phyloP scores from a whole-genome alignment of 2,113 vertebrate species.

The Pipa parva region DNA sequence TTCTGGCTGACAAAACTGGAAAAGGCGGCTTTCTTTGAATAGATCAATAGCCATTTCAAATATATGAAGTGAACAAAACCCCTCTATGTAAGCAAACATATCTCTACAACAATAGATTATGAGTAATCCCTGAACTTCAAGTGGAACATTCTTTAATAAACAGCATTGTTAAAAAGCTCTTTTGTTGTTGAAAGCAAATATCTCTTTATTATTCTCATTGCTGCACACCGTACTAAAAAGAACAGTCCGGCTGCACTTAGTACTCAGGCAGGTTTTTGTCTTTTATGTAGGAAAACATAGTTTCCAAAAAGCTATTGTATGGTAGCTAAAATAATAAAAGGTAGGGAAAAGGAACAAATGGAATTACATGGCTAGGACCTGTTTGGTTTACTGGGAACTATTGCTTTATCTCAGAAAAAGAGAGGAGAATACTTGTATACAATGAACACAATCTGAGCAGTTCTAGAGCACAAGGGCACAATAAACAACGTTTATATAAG shows the following conservation, averaged over 20 bases:
- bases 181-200: constrained; percentile 64
- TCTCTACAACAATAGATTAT: constrained; percentile 59
- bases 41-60: constrained; percentile 61
- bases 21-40: constrained; percentile 49
- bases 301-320: constrained; percentile 50
- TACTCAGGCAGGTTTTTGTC: constrained; percentile 44
- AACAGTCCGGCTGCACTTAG: constrained; percentile 44
- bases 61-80: constrained; percentile 52
- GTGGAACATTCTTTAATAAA: constrained; percentile 60
- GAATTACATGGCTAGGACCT: constrained; percentile 44
- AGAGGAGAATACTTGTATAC: constrained; percentile 26
- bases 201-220: constrained; percentile 55
- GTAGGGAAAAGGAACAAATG: constrained; percentile 29
- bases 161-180: constrained; percentile 59
- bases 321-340: constrained; percentile 29
- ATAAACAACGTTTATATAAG: constrained; percentile 5
- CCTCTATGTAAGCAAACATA: constrained; percentile 61
- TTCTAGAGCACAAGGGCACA: not conserved
- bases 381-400: constrained; percentile 39
- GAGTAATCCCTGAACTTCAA: constrained; percentile 57
- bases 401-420: constrained; percentile 38
- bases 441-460: not conserved
- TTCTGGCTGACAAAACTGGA: constrained; percentile 53
- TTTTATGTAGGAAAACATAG: constrained; percentile 44
- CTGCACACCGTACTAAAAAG: constrained; percentile 51